Evolutionary conservation across 1,140 invertebrate species (phyloP), one percentile per base, ranked within the genome.

Genomic region (Tetramorium parvispinum): DNA sequence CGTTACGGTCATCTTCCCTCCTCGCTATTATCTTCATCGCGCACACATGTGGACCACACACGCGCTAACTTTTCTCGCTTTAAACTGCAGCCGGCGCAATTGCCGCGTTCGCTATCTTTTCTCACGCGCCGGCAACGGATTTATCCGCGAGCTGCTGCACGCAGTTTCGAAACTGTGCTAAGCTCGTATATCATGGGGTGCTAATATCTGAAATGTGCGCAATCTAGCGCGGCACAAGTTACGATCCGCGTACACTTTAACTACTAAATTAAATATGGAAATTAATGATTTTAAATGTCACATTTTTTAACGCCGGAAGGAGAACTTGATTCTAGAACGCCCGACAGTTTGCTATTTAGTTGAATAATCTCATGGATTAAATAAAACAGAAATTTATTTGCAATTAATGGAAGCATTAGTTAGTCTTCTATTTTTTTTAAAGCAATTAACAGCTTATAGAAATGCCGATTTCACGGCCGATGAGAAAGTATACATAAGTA

Each of bases 1-100:
- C 79, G 53, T 46, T 68, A 75, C 27, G 18, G 18, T 43, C 53
- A 40, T 59, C 73, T 73, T 68, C 46, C 16, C 27, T 18, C 1
- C 49, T 7, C n/a, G n/a, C n/a, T 40, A 70, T 55, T 83, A 49
- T 46, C 46, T 46, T 75, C 24, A n/a, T 81, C 40, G 53, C 21
- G 57, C 65, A 11, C 43, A 32, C 32, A 32, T 16, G 53, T 49
- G 66, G 6, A 46, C 18, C 27, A 1, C 11, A 13, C 49, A 32
- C 10, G 6, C 66, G 6, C 11, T 59, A 83, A 83, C 68, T 61
- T 83, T 83, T 83, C 68, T 71, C 46, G 32, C 10, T 83, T 73
- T 83, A 75, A 81, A 81, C 16, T 55, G 49, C 78, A 81, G 49
- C 78, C 32, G 78, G 65, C 13, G 77, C 32, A 11, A 32, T 27